A percentile compares a stretch with the other conserved stretches of the same genome.
phyloP scores from a whole-genome alignment of 1,140 invertebrate species.

The Lepidotrigona ventralis region DNA sequence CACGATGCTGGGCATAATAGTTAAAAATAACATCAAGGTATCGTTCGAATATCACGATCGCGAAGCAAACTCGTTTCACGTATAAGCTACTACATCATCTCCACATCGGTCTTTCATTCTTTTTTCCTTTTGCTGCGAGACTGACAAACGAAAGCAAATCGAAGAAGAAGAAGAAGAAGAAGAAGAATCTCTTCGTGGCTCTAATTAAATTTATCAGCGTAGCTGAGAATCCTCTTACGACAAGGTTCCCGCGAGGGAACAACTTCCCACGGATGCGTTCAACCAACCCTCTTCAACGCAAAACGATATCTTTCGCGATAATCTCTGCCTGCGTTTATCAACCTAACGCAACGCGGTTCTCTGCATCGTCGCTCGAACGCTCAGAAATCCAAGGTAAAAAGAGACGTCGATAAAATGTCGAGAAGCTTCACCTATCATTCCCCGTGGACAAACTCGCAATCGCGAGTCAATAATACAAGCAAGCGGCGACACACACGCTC shows the following conservation, averaged over 20 bases:
- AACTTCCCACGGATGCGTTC: constrained; percentile 50
- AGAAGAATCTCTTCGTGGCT: constrained; percentile 3
- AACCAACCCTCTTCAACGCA: constrained; percentile 18
- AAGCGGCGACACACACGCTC: neutral
- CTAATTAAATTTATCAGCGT: constrained; percentile 57
- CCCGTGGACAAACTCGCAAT: neutral
- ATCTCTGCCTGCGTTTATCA: constrained; percentile 35
- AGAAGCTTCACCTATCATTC: neutral
- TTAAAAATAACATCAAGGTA: constrained; percentile 60
- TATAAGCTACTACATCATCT: neutral
- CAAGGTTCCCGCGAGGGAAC: constrained; percentile 54
- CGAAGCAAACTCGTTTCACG: constrained; percentile 4
- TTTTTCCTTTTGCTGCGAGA: neutral
- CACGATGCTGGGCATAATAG: constrained; percentile 43
- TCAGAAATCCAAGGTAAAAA: neutral
- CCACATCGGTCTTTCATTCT: neutral
- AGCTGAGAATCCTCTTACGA: constrained; percentile 53
- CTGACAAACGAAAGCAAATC: too few species aligned
- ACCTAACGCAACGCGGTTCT: neutral
- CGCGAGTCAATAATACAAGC: neutral
- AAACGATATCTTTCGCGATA: constrained; percentile 30
- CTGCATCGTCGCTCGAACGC: neutral
- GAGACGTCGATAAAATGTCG: neutral
- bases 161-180: neutral
- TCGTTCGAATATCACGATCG: constrained; percentile 24